These are phyloP conservation scores for Sciurus carolinensis DNA, from an alignment of 2,797 vertebrate genomes.

Conservation along the genomic window DNA sequence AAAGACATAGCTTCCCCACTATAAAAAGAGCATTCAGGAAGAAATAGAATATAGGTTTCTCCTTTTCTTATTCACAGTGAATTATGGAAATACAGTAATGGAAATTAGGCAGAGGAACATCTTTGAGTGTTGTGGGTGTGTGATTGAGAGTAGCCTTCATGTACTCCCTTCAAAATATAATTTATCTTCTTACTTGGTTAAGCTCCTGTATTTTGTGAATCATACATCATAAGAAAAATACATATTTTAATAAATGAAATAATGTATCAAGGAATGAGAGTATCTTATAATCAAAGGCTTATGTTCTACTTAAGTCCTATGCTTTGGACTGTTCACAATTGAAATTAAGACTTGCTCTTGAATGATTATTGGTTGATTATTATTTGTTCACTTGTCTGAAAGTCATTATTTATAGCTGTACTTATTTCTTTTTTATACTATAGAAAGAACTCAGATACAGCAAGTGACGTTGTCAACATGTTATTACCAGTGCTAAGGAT, in stretches of 20 bases:
- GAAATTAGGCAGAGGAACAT: not conserved
- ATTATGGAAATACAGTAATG: not conserved
- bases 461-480: slow-evolving; percentile 93
- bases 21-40: not conserved
- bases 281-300: not conserved
- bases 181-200: not conserved
- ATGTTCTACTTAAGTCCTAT: not conserved
- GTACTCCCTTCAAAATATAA: not conserved
- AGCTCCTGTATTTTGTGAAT: too few species aligned
- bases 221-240: too few species aligned
- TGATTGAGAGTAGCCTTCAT: not conserved
- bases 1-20: not conserved
- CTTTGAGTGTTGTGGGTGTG: not conserved
- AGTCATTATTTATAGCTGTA: slow-evolving; percentile 69
- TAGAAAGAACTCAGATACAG: slow-evolving; percentile 92
- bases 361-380: slow-evolving; percentile 1
- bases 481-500: slow-evolving; percentile 88
- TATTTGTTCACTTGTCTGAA: slow-evolving; percentile 60
- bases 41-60: not conserved
- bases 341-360: slow-evolving; percentile 34
- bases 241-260: not conserved
- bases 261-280: not conserved
- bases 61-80: not conserved
- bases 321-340: not conserved
- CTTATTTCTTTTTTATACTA: slow-evolving; percentile 86